Evolutionary conservation across 2,888 invertebrate species (phyloP).

Genomic region (Conomelus anceps): DNA sequence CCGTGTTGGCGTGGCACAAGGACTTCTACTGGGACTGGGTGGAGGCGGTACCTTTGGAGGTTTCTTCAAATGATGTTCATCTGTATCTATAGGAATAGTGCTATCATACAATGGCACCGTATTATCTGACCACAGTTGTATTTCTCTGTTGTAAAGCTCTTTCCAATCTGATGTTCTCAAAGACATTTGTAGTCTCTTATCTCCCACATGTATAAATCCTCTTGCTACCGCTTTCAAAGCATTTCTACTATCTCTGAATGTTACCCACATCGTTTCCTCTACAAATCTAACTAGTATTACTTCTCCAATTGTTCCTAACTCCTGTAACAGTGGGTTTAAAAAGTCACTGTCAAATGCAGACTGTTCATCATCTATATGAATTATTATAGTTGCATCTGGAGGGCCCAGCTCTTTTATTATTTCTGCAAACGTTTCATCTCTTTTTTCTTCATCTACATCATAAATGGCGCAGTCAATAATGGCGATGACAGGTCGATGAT

Average conservation of each 20-base stretch:
- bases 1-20: conserved; percentile 44
- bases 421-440: conserved; percentile 74
- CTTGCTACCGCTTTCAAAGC: conserved; percentile 65
- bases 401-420: conserved; percentile 85
- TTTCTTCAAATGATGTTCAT: conserved; percentile 33
- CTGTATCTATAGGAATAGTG: conserved; percentile 25
- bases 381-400: conserved; percentile 87
- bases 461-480: conserved; percentile 82
- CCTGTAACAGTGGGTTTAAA: conserved; percentile 70
- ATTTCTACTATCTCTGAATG: conserved; percentile 82
- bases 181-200: conserved; percentile 59
- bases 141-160: conserved; percentile 70
- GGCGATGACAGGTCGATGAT: conserved; percentile 93
- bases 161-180: conserved; percentile 84
- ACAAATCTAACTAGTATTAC: conserved; percentile 87
- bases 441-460: conserved; percentile 66
- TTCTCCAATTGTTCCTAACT: conserved; percentile 78
- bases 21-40: conserved; percentile 12
- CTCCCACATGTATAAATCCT: conserved; percentile 53
- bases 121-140: conserved; percentile 75
- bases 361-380: conserved; percentile 49
- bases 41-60: neutral
- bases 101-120: conserved; percentile 64
- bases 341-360: conserved; percentile 69
- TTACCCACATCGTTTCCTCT: conserved; percentile 82